Base-by-base conservation (phyloP, 2,113 vertebrate species). In the Gobius niger region DNA sequence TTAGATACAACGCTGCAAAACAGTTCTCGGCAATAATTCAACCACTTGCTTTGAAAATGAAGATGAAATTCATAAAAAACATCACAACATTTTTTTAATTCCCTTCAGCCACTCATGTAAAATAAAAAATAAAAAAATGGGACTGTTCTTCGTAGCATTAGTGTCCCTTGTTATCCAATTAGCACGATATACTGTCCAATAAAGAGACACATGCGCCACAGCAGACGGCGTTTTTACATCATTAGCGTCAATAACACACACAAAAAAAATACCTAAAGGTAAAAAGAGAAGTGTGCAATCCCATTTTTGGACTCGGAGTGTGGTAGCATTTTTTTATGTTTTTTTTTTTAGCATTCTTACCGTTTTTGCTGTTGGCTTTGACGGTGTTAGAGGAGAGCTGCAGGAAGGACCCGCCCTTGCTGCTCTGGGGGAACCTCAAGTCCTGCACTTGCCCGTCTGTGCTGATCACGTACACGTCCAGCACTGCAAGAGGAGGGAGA, bases 401-500 rank as follows among this genome's bases (percentile, higher is more conserved):
- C 77, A 99, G 96, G 1, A 94, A 94, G 41, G 95, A 94, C 77
- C 95, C 96, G 70, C 95, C 94, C 80, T 96, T 95, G 85, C 89
- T 96, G 41, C 91, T 94, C 86, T 99, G 94, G 70, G 96, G 98
- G 89, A 99, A 99, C 86, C 93, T 94, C 89, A 99, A 96, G 86
- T 99, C 98, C 73, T 99, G 95, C 81, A 98, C 95, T 71, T 99
- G 96, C 65, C 98, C 96, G 52, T 99, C 98, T 0, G 98, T 99
- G 85, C 95, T 97, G 51, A 98, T 91, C 64, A 99, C 96, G 12
- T 96, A 96, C 75, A 99, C 96, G 79, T 99, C 96, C 87, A 99
- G 83, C 90, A 96, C 98, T 98, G 85, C 19, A 46, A 62, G 34
- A 41, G 67, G 46, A 47, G 47, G 57, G 64, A 9, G n/a, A 40